phyloP scores from a whole-genome alignment of 2,113 vertebrate genomes.

The Mirounga angustirostris region DNA sequence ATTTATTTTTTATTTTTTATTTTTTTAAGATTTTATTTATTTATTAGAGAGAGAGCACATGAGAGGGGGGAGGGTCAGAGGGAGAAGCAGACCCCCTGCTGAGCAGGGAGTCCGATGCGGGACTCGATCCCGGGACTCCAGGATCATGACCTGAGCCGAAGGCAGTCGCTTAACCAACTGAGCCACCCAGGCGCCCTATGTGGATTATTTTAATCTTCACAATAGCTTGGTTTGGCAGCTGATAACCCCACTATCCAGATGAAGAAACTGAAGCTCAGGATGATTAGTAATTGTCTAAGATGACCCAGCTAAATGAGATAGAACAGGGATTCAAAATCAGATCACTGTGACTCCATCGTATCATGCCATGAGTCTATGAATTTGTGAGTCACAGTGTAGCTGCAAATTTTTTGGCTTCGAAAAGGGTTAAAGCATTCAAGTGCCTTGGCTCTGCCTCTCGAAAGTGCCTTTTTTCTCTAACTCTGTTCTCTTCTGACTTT shows the following conservation, averaged over 20 bases:
- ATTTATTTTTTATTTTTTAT: not conserved
- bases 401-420: not conserved
- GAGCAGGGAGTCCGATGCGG: too few species aligned
- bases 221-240: not conserved
- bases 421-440: not conserved
- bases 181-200: too few species aligned
- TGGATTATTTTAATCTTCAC: constrained; percentile 29
- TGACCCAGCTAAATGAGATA: not conserved
- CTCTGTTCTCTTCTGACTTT: not conserved
- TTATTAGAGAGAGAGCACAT: too few species aligned
- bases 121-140: too few species aligned
- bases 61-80: too few species aligned
- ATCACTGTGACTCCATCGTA: not conserved
- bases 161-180: too few species aligned
- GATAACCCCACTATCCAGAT: constrained; percentile 6
- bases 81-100: too few species aligned
- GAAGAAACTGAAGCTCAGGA: constrained; percentile 1
- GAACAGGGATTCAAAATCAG: not conserved
- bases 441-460: not conserved
- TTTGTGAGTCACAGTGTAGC: not conserved
- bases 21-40: too few species aligned
- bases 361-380: not conserved
- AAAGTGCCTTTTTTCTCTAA: not conserved
- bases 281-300: not conserved
- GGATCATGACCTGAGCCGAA: too few species aligned